Base-by-base conservation (phyloP, 1,140 invertebrate genomes). In the Lordiphosa mommai region DNA sequence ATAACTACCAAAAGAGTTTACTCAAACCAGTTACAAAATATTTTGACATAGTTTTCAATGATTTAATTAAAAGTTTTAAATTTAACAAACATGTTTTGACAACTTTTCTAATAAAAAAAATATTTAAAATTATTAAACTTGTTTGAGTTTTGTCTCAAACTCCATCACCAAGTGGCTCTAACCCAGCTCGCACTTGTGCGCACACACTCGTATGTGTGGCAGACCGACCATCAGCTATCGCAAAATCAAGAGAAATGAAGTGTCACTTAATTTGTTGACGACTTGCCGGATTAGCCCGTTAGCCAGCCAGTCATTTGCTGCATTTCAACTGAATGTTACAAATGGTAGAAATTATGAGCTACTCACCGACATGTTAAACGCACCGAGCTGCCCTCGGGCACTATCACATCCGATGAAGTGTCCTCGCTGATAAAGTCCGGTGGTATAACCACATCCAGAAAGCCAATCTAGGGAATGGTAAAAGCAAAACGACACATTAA, bases 381-480 rank as follows among this genome's bases (percentile, higher is more conserved):
- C 17, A 95, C 93, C 3, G 93, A 93, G 8, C 93, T 92, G 43
- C 95, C 94, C 90, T 97, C 96, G 13, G 93, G 92, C 6, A 95
- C 93, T 90, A 94, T 94, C 2, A 96, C 90, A 77, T 97, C 95
- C 2, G 95, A 93, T 67, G 95, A 95, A 7, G 94, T 95, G 70
- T 95, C 94, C 69, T 95, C 94, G 10, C 92, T 88, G 29, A 96
- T 91, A 77, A 96, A 95, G 86, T 96, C 95, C 5, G 95, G 95
- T 5, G 95, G 95, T 68, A 96, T 94, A 10, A 95, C 94, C 10
- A 97, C 94, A 38, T 96, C 93, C 66, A 97, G 89, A 73, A 92
- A 92, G 7, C 94, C 94, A 89, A 95, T 93, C 94, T 95, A 89
- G 10, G 17, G 12, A 90, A 90, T 64, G 30, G 13, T 12, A 90